Base-by-base conservation (phyloP, 2,888 invertebrate species). In the Nemurella pictetii region DNA sequence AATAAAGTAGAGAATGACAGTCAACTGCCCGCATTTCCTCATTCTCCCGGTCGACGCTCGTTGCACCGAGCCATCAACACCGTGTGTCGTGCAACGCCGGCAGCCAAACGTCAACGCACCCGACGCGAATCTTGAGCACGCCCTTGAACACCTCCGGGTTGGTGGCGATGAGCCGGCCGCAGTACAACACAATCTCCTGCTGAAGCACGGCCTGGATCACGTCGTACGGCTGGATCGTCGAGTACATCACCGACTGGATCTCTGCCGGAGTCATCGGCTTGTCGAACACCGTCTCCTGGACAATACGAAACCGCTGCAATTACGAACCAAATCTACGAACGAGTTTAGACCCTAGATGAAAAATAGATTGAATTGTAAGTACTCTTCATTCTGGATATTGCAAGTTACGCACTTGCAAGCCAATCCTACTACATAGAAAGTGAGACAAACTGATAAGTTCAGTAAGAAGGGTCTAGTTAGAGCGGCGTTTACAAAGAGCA, bases 221-320 rank as follows among this genome's bases (percentile, higher is more conserved):
- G 90, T 99, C 96, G 88, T 96, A 96, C 0, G 96, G 96, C 89
- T 97, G 97, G 87, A 97, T 96, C 5, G 95, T 95, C 25, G 94
- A 94, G 90, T 98, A 99, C 92, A 99, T 95, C 7, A 98, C 96
- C 30, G 95, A 94, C 89, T 97, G 96, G 84, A 99, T 97, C 91
- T 99, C 99, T 0, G 95, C 94, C 0, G 99, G 99, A 0, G 98
- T 98, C 94, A 99, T 95, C 0, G 99, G 99, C 89, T 98, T 98
- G 90, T 98, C 98, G 89, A 99, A 97, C n/a, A 97, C 96, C 0
- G 97, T 97, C 91, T 78, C 78, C 78, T n/a, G n/a, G n/a, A n/a
- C n/a, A n/a, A n/a, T n/a, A n/a, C n/a, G n/a, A n/a, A n/a, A n/a
- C n/a, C n/a, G n/a, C n/a, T n/a, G n/a, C n/a, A n/a, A n/a, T n/a